Evolutionary conservation across 2,888 invertebrate species (phyloP).

Genomic region (Plagodis dolabraria): DNA sequence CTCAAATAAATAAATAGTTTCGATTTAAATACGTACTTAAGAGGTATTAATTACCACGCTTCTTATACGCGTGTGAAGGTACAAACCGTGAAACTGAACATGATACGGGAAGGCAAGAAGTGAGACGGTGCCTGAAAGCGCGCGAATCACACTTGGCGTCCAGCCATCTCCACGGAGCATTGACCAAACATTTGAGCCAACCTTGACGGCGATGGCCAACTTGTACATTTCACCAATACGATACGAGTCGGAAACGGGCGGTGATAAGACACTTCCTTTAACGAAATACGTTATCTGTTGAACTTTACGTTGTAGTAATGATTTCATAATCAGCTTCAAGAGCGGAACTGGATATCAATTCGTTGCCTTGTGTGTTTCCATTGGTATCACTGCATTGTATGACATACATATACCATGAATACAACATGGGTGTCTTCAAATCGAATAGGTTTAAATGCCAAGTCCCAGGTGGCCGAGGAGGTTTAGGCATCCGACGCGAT

Average conservation of each 20-base stretch:
- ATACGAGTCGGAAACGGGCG: conserved; percentile 1
- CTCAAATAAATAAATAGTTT: too few relatives aligned
- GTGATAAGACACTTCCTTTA: conserved; percentile 12
- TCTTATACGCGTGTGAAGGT: conserved; percentile 6
- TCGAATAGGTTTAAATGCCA: too few relatives aligned
- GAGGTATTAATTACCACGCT: not conserved
- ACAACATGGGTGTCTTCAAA: too few relatives aligned
- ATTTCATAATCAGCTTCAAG: too few relatives aligned
- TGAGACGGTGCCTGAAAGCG: conserved; percentile 14
- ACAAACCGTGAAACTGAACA: conserved; percentile 9
- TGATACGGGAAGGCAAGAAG: conserved; percentile 11
- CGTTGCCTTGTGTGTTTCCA: too few relatives aligned
- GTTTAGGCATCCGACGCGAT: too few relatives aligned
- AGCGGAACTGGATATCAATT: too few relatives aligned
- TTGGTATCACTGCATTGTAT: too few relatives aligned
- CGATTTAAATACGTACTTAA: too few relatives aligned
- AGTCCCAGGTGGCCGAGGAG: too few relatives aligned
- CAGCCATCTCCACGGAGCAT: conserved; percentile 26
- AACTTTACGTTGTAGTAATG: not conserved
- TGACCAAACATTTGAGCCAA: conserved; percentile 16
- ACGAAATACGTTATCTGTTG: conserved; percentile 3
- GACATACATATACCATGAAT: too few relatives aligned
- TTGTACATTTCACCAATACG: not conserved
- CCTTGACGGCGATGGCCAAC: not conserved
- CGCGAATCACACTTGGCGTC: conserved; percentile 25